Evolutionary conservation across 2,113 vertebrate species (phyloP), one percentile per base, ranked within the genome.

Genomic region (Hemibagrus wyckioides): DNA sequence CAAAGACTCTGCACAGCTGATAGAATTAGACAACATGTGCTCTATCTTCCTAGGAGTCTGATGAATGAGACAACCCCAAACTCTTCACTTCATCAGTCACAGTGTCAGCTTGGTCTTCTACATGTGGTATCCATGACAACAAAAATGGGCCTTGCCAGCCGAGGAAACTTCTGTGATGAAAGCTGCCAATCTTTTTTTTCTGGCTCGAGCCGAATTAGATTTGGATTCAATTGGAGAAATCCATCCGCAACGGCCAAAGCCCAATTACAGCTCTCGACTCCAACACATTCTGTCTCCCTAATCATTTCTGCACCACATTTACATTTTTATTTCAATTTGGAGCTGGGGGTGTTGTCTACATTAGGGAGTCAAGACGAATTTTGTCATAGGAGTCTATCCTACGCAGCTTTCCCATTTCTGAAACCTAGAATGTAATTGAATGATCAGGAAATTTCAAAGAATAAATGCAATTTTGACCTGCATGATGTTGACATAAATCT

Each of bases 291-390:
- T 80, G 50, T 80, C 87, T 88, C 69, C 77, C 89, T 90, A 83
- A 88, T 88, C 82, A 75, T 86, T 86, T 87, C 39, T 44, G 80
- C 59, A 28, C 67, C 73, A 61, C 76, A 90, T 88, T 90, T 90
- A 87, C 87, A 90, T 88, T 90, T 90, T 85, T 88, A 88, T 90
- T 90, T 88, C 85, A 84, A 90, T 88, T 88, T 87, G 79, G 59
- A 86, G 57, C 54, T 19, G 48, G 73, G 73, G 85, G 67, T 82
- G 79, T 85, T 84, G 82, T 82, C 85, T 88, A 67, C 71, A 63
- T 81, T 63, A 85, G 75, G 14, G 87, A 90, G 80, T 90, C 87
- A 77, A 41, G 81, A 69, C 67, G 82, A 77, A 85, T 84, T 88
- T 87, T 83, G 28, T 65, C 39, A 86, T 85, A 88, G 75, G 50